phyloP scores from a whole-genome alignment of 2,888 invertebrate genomes.

The Muscina levida region DNA sequence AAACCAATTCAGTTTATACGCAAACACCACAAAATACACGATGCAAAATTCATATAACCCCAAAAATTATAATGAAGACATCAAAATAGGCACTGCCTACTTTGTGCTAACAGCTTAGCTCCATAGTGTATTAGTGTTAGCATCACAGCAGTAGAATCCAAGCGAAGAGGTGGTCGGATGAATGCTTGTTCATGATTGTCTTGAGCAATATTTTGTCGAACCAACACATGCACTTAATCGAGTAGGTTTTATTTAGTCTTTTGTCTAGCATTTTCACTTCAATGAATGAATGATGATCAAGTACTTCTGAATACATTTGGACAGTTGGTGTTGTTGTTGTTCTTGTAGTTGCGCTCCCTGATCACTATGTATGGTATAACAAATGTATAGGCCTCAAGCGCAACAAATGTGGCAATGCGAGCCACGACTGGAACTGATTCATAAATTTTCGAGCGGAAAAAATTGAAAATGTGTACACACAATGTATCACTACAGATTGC shows the following conservation, averaged over 20 bases:
- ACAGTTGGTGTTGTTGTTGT: not conserved
- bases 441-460: too few relatives aligned
- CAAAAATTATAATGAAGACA: constrained; percentile 45
- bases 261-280: not conserved
- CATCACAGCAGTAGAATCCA: not conserved
- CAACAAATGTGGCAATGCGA: not conserved
- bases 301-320: constrained; percentile 8
- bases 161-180: constrained; percentile 61
- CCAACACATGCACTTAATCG: constrained; percentile 16
- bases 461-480: too few relatives aligned
- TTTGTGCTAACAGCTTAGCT: constrained; percentile 42
- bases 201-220: constrained; percentile 45
- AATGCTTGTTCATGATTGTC: constrained; percentile 53
- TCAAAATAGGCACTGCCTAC: constrained; percentile 61
- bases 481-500: too few relatives aligned
- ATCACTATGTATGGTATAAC: not conserved
- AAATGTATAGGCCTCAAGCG: not conserved
- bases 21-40: not conserved
- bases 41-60: constrained; percentile 27
- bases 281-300: constrained; percentile 28
- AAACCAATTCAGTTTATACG: constrained; percentile 55
- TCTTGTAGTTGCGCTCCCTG: not conserved
- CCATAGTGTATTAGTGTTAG: too few relatives aligned
- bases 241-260: not conserved
- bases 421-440: not conserved